These are phyloP conservation scores for Habrosyne pyritoides DNA, from an alignment of 2,888 invertebrate species.

Conservation along the genomic window DNA sequence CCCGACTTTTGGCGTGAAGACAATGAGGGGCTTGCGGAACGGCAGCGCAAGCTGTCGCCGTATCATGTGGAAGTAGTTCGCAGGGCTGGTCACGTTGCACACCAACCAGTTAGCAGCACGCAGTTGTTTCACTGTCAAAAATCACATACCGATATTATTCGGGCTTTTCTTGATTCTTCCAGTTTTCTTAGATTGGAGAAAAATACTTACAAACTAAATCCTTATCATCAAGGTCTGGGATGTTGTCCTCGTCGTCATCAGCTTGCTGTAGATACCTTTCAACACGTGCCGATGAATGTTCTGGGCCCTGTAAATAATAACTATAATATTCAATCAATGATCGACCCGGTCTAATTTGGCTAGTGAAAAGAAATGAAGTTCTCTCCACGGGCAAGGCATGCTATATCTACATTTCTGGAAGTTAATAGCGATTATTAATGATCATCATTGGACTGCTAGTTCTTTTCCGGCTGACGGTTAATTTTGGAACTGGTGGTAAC, in stretches of 20 bases:
- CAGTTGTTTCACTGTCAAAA: constrained; percentile 85
- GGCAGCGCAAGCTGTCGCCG: constrained; percentile 90
- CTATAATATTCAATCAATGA: not conserved
- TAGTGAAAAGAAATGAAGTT: too few species aligned
- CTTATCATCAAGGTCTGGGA: constrained; percentile 84
- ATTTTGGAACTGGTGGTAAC: too few species aligned
- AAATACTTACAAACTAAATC: constrained; percentile 65
- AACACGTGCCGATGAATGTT: constrained; percentile 86
- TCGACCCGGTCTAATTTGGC: too few species aligned
- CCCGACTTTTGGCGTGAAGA: constrained; percentile 91
- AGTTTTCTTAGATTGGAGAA: too few species aligned
- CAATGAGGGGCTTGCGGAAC: constrained; percentile 90
- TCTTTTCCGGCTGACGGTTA: too few species aligned
- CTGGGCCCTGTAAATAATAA: constrained; percentile 82
- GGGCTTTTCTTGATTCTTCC: too few species aligned
- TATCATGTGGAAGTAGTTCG: constrained; percentile 90
- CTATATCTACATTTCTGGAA: too few species aligned
- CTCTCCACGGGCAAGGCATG: too few species aligned
- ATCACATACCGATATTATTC: not conserved
- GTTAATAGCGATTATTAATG: too few species aligned
- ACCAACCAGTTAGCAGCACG: constrained; percentile 88
- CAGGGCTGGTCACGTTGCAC: constrained; percentile 89
- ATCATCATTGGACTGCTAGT: too few species aligned
- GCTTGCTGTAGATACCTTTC: constrained; percentile 86
- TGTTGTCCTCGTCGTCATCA: constrained; percentile 86